Evolutionary conservation across 2,888 invertebrate genomes (phyloP).

Genomic region (Mythimna lalbum): DNA sequence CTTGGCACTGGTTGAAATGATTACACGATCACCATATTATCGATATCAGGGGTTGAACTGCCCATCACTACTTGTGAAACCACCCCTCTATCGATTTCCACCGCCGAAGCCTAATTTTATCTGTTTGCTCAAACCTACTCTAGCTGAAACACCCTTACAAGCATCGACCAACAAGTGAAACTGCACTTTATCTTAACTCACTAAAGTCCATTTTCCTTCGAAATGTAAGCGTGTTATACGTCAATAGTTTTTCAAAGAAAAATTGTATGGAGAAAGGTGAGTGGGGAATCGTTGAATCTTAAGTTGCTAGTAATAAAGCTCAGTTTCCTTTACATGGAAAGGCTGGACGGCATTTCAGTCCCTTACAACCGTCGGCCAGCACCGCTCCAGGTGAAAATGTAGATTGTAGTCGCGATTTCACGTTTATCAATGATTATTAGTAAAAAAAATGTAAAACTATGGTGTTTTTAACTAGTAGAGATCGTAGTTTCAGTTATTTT

Average conservation of each 20-base stretch:
- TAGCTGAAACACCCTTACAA: slow-evolving; percentile 36
- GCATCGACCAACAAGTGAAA: not conserved
- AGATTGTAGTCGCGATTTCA: slow-evolving; percentile 46
- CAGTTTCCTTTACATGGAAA: slow-evolving; percentile 29
- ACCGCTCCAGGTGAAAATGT: slow-evolving; percentile 65
- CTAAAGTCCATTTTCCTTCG: slow-evolving; percentile 15
- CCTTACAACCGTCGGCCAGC: slow-evolving; percentile 36
- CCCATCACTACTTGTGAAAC: slow-evolving; percentile 71
- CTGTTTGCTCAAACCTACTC: slow-evolving; percentile 72
- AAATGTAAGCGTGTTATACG: not conserved
- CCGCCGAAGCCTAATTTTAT: slow-evolving; percentile 82
- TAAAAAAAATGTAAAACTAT: slow-evolving; percentile 46
- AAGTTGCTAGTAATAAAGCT: not conserved
- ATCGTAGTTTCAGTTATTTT: slow-evolving; percentile 21
- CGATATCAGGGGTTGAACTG: slow-evolving; percentile 14
- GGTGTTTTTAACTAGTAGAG: slow-evolving; percentile 10
- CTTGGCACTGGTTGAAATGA: not conserved
- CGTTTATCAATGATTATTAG: slow-evolving; percentile 44
- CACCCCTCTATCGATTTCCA: slow-evolving; percentile 85
- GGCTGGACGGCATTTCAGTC: slow-evolving; percentile 33
- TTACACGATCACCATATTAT: not conserved
- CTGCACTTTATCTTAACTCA: not conserved
- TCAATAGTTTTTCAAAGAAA: slow-evolving; percentile 5
- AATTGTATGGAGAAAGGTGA: slow-evolving; percentile 24
- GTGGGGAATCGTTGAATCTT: slow-evolving; percentile 40